These are phyloP conservation scores for Bugulina stolonifera DNA, from an alignment of 2,888 invertebrate species.

Conservation along the genomic window DNA sequence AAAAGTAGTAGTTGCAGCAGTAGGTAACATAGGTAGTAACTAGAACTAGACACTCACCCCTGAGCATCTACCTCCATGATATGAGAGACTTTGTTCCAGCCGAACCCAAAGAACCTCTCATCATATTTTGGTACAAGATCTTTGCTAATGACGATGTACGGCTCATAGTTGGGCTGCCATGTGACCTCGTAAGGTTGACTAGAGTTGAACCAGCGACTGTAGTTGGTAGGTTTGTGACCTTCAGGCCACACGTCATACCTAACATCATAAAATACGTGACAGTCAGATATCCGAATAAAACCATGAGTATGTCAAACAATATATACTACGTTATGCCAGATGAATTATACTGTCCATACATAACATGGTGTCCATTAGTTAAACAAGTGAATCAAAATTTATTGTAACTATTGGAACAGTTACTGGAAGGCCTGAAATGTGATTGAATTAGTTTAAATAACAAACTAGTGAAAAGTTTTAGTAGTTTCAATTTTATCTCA, in stretches of 20 bases:
- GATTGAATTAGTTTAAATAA: too few species aligned
- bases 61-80: conserved; percentile 73
- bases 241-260: conserved; percentile 76
- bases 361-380: too few species aligned
- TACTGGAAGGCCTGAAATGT: too few species aligned
- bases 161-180: conserved; percentile 86
- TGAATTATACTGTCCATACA: too few species aligned
- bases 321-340: too few species aligned
- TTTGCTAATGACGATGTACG: conserved; percentile 72
- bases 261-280: conserved; percentile 29
- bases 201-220: conserved; percentile 71
- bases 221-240: conserved; percentile 82
- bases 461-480: too few species aligned
- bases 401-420: too few species aligned
- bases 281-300: not conserved
- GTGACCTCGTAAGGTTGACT: conserved; percentile 68
- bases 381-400: too few species aligned
- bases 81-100: conserved; percentile 91
- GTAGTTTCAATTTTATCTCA: too few species aligned
- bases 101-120: conserved; percentile 83
- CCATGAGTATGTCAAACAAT: too few species aligned
- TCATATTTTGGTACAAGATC: conserved; percentile 71
- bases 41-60: conserved; percentile 54
- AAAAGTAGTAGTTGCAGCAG: not conserved
- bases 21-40: too few species aligned